These are phyloP conservation scores for Prochilodus magdalenae DNA, from an alignment of 2,113 vertebrate species.

Conservation along the genomic window DNA sequence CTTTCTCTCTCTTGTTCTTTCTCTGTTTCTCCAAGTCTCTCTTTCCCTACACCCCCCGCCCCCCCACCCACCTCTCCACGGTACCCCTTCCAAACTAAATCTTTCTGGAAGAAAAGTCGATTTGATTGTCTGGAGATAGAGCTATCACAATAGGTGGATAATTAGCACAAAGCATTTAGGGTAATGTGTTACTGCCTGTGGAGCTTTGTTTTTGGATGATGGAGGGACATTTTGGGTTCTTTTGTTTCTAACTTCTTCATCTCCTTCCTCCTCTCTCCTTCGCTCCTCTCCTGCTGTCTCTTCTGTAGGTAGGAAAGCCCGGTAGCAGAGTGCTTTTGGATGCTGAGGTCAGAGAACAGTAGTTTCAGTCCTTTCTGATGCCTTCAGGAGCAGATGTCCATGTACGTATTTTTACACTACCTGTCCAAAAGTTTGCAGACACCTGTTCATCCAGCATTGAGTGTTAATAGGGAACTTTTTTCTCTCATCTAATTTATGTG, in stretches of 20 bases:
- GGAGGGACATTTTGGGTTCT: constrained; percentile 6
- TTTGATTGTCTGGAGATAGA: constrained; percentile 53
- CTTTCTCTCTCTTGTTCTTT: constrained; percentile 18
- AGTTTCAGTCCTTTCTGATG: constrained; percentile 38
- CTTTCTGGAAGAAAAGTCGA: constrained; percentile 17
- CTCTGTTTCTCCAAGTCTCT: not conserved
- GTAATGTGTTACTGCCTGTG: constrained; percentile 42
- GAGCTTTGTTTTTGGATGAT: constrained; percentile 38
- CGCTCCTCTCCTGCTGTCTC: constrained; percentile 32
- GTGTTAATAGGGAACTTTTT: too few relatives aligned
- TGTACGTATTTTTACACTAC: too few relatives aligned
- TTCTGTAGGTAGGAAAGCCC: constrained; percentile 65
- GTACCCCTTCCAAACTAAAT: not conserved
- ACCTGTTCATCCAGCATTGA: too few relatives aligned
- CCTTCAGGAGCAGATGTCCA: not conserved
- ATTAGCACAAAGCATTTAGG: constrained; percentile 51
- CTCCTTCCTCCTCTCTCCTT: constrained; percentile 13
- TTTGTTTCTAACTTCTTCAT: constrained; percentile 27
- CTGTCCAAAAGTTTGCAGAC: too few relatives aligned
- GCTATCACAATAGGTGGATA: constrained; percentile 45
- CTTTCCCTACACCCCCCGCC: too few relatives aligned
- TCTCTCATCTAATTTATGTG: too few relatives aligned
- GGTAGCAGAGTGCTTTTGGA: constrained; percentile 67
- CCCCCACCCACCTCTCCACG: not conserved
- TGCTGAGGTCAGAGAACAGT: constrained; percentile 72